These are phyloP conservation scores for Andinoacara biseriatus DNA, from an alignment of 2,113 vertebrate genomes.

Conservation along the genomic window DNA sequence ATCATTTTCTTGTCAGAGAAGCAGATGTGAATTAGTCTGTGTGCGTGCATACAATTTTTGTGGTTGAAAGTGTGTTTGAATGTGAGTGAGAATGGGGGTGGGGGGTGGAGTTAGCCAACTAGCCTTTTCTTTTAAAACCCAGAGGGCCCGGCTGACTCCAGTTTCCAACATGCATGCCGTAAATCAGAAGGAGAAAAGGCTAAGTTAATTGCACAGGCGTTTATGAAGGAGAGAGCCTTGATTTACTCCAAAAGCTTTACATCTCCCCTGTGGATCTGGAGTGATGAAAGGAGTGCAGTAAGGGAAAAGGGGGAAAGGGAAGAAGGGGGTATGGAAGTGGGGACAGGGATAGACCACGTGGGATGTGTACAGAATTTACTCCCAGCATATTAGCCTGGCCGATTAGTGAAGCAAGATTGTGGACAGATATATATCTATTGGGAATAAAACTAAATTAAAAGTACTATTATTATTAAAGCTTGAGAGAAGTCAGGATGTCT, in stretches of 20 bases:
- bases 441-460: slow-evolving; percentile 31
- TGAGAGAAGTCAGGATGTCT: slow-evolving; percentile 49
- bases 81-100: not conserved
- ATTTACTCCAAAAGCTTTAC: slow-evolving; percentile 75
- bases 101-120: slow-evolving; percentile 52
- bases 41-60: slow-evolving; percentile 38
- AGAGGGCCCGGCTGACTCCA: slow-evolving; percentile 62
- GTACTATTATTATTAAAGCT: slow-evolving; percentile 46
- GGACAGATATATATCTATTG: slow-evolving; percentile 65
- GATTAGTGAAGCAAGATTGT: slow-evolving; percentile 67
- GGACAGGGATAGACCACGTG: slow-evolving; percentile 46
- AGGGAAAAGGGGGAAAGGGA: slow-evolving; percentile 19
- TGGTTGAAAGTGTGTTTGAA: slow-evolving; percentile 36
- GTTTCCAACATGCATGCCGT: slow-evolving; percentile 62
- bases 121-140: slow-evolving; percentile 60
- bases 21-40: slow-evolving; percentile 60
- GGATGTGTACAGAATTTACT: slow-evolving; percentile 64
- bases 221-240: slow-evolving; percentile 73
- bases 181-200: slow-evolving; percentile 66
- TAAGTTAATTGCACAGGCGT: slow-evolving; percentile 72
- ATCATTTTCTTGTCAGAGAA: slow-evolving; percentile 59
- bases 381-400: slow-evolving; percentile 62
- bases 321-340: slow-evolving; percentile 24
- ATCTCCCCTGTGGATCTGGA: slow-evolving; percentile 69
- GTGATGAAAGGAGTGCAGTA: slow-evolving; percentile 66